Evolutionary conservation across 2,113 vertebrate genomes (phyloP), one percentile per base, ranked within the genome.

Genomic region (Micronycteris hirsuta): DNA sequence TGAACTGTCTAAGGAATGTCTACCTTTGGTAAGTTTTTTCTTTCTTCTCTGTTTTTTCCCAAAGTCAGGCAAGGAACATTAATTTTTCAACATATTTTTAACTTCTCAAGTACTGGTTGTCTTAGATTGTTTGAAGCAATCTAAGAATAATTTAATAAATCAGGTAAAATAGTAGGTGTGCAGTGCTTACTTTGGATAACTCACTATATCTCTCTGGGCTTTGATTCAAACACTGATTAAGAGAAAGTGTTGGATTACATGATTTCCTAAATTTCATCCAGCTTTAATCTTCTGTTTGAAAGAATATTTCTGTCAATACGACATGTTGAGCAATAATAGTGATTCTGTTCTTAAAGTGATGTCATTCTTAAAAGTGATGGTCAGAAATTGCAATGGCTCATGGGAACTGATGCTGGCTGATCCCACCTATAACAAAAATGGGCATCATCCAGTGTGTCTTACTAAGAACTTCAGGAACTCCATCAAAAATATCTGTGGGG

Each of bases 81-180:
- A 0, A 36, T 36, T 78, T 91, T 78, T 43, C 13, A 70, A 45
- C 13, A 43, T 24, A 3, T 74, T 80, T 95, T 86, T 45, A 58
- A n/a, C 47, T 83, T 95, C 45, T 91, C 10, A 81, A 76, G 41
- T 91, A 74, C 20, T 84, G n/a, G 47, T 70, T 92, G 31, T 67
- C 80, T 71, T 87, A 49, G 12, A 58, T 94, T 91, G 12, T 67
- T 82, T 86, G 78, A 65, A 67, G 4, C 19, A 76, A 67, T 54
- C 41, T 49, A 91, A 91, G n/a, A 93, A 93, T 81, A 95, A 90
- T 26, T 74, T 41, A 87, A 76, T 85, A 63, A 71, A 38, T n/a
- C 4, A 41, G 52, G 20, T 68, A 80, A 49, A 85, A 56, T 76
- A 12, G 13, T 22, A n/a, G 33, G 54, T 43, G 16, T 74, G 43